Evolutionary conservation across 2,888 invertebrate species (phyloP).

Genomic region (Spodoptera littoralis): DNA sequence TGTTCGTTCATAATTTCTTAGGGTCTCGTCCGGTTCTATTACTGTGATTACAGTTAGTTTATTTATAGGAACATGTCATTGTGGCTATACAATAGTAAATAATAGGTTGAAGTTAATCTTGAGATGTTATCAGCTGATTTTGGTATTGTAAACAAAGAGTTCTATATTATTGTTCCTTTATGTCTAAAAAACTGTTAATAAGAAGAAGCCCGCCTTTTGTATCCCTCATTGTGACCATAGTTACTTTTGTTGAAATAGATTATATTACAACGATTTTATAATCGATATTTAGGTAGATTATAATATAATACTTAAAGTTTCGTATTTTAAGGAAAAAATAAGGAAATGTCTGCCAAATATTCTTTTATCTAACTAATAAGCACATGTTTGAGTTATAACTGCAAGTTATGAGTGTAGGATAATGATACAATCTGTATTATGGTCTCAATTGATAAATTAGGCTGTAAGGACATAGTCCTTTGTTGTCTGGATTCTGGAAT

Average conservation of each 20-base stretch:
- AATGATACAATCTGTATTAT: neutral
- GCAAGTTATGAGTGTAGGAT: neutral
- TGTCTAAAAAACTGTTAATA: neutral
- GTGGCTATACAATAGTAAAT: conserved; percentile 25
- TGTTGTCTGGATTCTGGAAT: conserved; percentile 10
- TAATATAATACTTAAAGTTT: conserved; percentile 2
- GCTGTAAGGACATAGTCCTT: conserved; percentile 4
- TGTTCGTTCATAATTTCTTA: conserved; percentile 59
- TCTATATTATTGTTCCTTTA: conserved; percentile 12
- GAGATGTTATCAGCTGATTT: conserved; percentile 63
- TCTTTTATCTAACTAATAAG: neutral
- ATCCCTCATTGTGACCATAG: conserved; percentile 13
- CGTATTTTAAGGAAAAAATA: neutral
- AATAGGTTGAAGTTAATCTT: conserved; percentile 15
- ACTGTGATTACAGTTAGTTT: conserved; percentile 45
- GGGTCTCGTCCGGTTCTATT: conserved; percentile 55
- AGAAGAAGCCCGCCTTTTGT: conserved; percentile 4
- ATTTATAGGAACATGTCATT: conserved; percentile 52
- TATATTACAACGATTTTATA: conserved; percentile 6
- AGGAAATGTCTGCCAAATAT: conserved; percentile 14
- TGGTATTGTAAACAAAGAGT: conserved; percentile 65
- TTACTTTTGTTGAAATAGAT: neutral
- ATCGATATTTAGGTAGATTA: neutral
- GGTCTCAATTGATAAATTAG: conserved; percentile 12
- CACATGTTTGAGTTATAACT: neutral